Base-by-base conservation (phyloP, 1,140 invertebrate genomes). In the Halictus rubicundus region DNA sequence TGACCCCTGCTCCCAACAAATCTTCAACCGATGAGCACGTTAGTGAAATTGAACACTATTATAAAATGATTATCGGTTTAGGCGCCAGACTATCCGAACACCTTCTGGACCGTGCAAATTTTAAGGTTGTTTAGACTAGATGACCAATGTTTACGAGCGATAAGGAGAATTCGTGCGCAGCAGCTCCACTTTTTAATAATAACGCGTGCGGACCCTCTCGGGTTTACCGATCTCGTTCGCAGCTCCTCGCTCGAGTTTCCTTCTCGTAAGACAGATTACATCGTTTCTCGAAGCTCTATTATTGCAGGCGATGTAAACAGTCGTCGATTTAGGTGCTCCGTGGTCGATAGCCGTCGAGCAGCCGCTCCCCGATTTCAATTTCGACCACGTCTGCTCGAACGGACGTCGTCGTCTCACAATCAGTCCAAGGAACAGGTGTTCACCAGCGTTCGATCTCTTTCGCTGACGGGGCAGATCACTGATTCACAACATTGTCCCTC, bases 401-500 rank as follows among this genome's bases (percentile, higher is more conserved):
- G 37, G 14, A 39, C 54, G 32, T 14, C 71, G 69, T 46, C 61
- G 79, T 59, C 16, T 19, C 49, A n/a, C n/a, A n/a, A n/a, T n/a
- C n/a, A n/a, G 5, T 65, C 65, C 52, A 71, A 27, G 27, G 69
- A 86, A 86, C 84, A 86, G 85, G 85, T 86, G 85, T 86, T 82
- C 79, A 57, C 61, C 61, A 14, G 2, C 60, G 61, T 61, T 80
- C 66, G 64, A 23, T 52, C 71, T 57, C 60, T 60, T 85, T 83
- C 25, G 85, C 85, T 87, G 86, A 84, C 86, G 61, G 59, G 10
- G 83, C 73, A 72, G 84, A 86, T 86, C 78, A 80, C 77, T 27
- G 74, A 87, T 86, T 73, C 82, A 71, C 84, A 63, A 69, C 81
- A 83, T 75, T 68, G 78, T 82, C 39, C 78, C 54, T 65, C 25